Conservation (phyloP, 2,113 vertebrate genomes). For the Planiliza haematocheilus region DNA sequence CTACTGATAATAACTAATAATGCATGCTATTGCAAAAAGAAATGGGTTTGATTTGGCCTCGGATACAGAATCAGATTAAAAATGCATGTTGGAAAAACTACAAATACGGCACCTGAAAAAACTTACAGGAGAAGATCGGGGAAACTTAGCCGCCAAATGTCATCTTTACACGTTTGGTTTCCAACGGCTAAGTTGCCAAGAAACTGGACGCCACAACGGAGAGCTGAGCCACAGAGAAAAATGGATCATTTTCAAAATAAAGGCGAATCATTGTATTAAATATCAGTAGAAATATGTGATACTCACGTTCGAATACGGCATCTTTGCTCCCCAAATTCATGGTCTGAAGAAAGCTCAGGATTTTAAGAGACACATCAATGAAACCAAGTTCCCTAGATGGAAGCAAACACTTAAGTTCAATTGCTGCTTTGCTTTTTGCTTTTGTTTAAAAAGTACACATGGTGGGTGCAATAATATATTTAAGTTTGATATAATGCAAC, state of each 20-base stretch:
- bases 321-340: conserved; percentile 48
- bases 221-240: conserved; percentile 78
- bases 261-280: neutral
- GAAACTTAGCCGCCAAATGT: conserved; percentile 84
- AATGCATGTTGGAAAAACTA: neutral
- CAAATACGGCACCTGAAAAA: neutral
- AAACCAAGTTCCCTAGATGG: conserved; percentile 80
- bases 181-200: conserved; percentile 93
- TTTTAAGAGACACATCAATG: conserved; percentile 70
- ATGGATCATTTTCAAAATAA: neutral
- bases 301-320: conserved; percentile 76
- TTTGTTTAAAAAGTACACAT: neutral
- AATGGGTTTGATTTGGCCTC: too few species aligned
- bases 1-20: too few species aligned
- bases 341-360: conserved; percentile 68
- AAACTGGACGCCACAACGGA: conserved; percentile 95
- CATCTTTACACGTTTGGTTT: conserved; percentile 90
- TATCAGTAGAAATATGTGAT: neutral
- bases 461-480: neutral
- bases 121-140: conserved; percentile 82
- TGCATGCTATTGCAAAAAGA: too few species aligned
- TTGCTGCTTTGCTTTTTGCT: neutral
- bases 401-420: neutral
- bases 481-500: neutral
- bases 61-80: neutral